A percentile compares a stretch with the other conserved stretches of the same genome.
phyloP scores from a whole-genome alignment of 2,797 vertebrate species.

The Dermochelys coriacea region DNA sequence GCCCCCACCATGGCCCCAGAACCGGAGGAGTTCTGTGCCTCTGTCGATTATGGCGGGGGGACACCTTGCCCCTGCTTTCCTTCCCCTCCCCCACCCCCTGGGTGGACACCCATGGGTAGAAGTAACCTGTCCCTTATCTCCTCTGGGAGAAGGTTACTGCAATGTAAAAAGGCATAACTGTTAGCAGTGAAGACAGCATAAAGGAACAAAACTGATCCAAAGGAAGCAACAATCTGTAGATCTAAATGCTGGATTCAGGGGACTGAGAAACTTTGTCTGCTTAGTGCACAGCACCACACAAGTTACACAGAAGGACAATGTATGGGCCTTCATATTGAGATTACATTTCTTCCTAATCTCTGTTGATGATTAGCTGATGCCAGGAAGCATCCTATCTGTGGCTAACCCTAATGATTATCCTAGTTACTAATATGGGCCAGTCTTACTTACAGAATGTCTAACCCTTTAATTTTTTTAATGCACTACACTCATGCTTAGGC shows the following conservation, averaged over 20 bases:
- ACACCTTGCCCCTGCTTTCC: too few relatives aligned
- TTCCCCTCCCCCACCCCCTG: too few relatives aligned
- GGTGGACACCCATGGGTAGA: background rate
- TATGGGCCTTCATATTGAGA: background rate
- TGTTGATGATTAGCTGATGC: background rate
- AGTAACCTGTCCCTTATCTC: background rate
- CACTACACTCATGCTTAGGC: background rate
- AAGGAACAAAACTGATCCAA: background rate
- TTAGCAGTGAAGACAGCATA: background rate
- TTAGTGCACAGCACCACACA: background rate
- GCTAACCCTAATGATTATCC: background rate
- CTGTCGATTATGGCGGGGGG: too few relatives aligned
- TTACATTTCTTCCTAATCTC: background rate
- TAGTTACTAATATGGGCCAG: background rate
- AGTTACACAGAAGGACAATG: background rate
- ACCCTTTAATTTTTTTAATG: background rate
- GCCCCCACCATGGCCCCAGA: too few relatives aligned
- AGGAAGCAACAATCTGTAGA: background rate
- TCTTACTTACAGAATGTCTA: too few relatives aligned
- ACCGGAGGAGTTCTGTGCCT: too few relatives aligned
- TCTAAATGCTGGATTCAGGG: background rate
- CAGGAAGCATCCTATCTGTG: too few relatives aligned
- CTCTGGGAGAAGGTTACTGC: background rate
- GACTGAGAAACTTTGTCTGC: background rate
- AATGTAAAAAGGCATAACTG: rapidly evolving